Percentiles rank a stretch among this genome's conserved stretches.
Conservation (phyloP, 1,140 invertebrate genomes). For the Cotesia chilonis region DNA sequence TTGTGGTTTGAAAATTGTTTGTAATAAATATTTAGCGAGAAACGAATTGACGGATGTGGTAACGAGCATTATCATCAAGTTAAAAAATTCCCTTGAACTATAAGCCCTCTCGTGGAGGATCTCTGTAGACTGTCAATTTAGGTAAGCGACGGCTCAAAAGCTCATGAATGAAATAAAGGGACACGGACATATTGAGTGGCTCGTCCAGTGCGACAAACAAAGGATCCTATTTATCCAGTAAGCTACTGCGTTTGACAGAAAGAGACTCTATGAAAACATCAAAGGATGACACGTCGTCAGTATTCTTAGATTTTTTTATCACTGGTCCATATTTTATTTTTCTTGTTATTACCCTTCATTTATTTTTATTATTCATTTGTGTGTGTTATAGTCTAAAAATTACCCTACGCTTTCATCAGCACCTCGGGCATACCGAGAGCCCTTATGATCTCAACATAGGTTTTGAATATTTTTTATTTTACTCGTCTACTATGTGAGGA, state of each 20-base stretch:
- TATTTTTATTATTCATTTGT: constrained; percentile 3
- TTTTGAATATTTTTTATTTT: not conserved
- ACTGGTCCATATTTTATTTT: not conserved
- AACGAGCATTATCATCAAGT: not conserved
- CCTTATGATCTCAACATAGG: not conserved
- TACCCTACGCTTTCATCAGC: not conserved
- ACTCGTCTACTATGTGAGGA: constrained; percentile 7
- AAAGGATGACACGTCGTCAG: not conserved
- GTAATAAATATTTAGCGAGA: too few relatives aligned
- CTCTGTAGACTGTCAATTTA: constrained; percentile 1
- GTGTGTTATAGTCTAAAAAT: not conserved
- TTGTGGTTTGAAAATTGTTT: too few relatives aligned
- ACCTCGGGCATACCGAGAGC: not conserved
- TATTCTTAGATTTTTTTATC: not conserved
- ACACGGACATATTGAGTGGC: not conserved
- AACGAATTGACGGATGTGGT: too few relatives aligned
- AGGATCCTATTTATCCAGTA: constrained; percentile 4
- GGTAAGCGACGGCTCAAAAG: constrained; percentile 1
- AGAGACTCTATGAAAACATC: constrained; percentile 10
- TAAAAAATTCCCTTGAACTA: not conserved
- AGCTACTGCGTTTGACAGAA: constrained; percentile 5
- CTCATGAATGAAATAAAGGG: constrained; percentile 1
- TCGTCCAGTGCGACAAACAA: not conserved
- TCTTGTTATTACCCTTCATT: not conserved
- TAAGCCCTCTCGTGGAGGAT: not conserved